Base-by-base conservation (phyloP, 2,113 vertebrate species). In the Dromas ardeola region DNA sequence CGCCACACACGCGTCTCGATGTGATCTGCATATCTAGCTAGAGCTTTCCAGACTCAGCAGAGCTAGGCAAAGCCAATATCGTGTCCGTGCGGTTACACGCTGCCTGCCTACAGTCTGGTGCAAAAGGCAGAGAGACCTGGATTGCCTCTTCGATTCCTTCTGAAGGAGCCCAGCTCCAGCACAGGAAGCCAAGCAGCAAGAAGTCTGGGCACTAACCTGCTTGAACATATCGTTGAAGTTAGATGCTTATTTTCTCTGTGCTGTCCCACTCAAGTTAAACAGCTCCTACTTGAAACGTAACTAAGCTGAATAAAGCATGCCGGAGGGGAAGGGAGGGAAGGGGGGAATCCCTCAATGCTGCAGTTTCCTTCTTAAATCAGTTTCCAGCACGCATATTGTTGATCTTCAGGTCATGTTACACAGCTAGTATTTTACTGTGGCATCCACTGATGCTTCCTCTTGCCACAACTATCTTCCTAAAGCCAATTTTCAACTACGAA, bases 41-140 rank as follows among this genome's bases (percentile, higher is more conserved):
- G 65, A 93, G 86, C 86, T 61, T 25, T 59, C 76, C 94, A 86
- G 42, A 29, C 69, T 86, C 86, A 81, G 76, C 69, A 81, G 61
- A 77, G 71, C 21, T 1, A 4, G 10, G 69, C 42, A 72, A 9
- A 81, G 80, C 36, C 73, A 61, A 25, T 67, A 27, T 3, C 1
- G 0, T 8, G n/a, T 17, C 88, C 16, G 0, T 11, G 81, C 0
- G 1, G 38, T 69, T 38, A 65, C 34, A 63, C 38, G 5, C 16
- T 0, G 17, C 71, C 61, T 52, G 69, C 66, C 56, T 21, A 19
- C 26, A 6, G 34, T 2, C 61, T 50, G 50, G 3, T 69, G 50
- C 49, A 36, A 45, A 74, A 61, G 49, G 56, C 91, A 91, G 17
- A 74, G n/a, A 22, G 12, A 73, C 32, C 71, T 34, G 52, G 17